Conservation (phyloP, 2,113 vertebrate species). For the Tachycineta bicolor region DNA sequence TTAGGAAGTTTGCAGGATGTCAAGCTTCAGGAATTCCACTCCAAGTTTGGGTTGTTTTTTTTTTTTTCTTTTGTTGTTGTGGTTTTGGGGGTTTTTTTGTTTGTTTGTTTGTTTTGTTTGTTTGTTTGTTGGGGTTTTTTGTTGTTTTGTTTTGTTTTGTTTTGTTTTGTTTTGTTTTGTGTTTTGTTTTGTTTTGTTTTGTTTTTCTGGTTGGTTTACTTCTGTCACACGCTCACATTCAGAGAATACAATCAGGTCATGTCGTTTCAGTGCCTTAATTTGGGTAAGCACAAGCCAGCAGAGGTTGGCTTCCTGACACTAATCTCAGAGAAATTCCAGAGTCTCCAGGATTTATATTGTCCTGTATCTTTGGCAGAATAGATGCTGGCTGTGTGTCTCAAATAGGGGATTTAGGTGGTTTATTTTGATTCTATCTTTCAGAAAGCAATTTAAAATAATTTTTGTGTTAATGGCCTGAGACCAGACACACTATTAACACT, state of each 20-base stretch:
- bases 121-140: no score
- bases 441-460: not conserved
- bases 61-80: no score
- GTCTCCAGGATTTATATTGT: not conserved
- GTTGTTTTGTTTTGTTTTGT: no score
- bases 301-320: not conserved
- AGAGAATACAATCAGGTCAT: not conserved
- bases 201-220: not conserved
- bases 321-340: not conserved
- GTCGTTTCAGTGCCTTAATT: not conserved
- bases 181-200: not conserved
- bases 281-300: not conserved
- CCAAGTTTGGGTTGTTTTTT: not conserved
- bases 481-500: not conserved
- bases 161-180: no score
- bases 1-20: not conserved
- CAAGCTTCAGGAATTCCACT: not conserved
- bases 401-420: fast-evolving
- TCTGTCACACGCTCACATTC: not conserved
- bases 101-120: no score
- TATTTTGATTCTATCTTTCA: not conserved
- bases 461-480: not conserved
- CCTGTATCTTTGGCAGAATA: not conserved
- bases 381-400: not conserved
- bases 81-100: no score